Conservation (phyloP, 2,888 invertebrate species). For the Eristalis intricaria region DNA sequence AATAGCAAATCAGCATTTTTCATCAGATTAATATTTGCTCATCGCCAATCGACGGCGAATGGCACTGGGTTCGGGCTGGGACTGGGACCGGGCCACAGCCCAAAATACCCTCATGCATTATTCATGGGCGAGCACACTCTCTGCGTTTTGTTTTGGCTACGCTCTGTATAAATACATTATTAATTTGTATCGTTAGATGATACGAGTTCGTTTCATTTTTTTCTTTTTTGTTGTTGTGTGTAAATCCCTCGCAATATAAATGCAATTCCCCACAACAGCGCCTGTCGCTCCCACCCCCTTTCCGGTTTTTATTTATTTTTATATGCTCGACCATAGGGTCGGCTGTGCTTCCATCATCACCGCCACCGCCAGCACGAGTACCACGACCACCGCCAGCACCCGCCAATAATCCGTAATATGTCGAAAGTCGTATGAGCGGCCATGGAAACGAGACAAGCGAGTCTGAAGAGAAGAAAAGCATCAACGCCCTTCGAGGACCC, state of each 20-base stretch:
- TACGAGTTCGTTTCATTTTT: slow-evolving; percentile 57
- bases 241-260: slow-evolving; percentile 71
- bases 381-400: slow-evolving; percentile 14
- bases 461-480: slow-evolving; percentile 38
- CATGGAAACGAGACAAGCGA: neutral
- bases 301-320: slow-evolving; percentile 65
- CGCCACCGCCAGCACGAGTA: neutral
- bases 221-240: neutral
- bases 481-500: slow-evolving; percentile 62
- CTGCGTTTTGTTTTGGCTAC: slow-evolving; percentile 68
- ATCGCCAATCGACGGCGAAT: slow-evolving; percentile 42
- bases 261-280: slow-evolving; percentile 65
- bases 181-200: slow-evolving; percentile 72
- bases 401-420: slow-evolving; percentile 64
- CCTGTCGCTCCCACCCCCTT: slow-evolving; percentile 45
- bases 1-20: slow-evolving; percentile 65
- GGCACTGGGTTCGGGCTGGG: neutral
- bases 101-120: slow-evolving; percentile 66
- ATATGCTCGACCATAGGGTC: slow-evolving; percentile 46
- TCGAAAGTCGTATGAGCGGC: slow-evolving; percentile 10
- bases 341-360: slow-evolving; percentile 10
- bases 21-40: slow-evolving; percentile 63
- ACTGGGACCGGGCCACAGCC: slow-evolving; percentile 10
- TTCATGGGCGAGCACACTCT: slow-evolving; percentile 60
- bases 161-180: slow-evolving; percentile 71